Percentiles rank a stretch among this genome's conserved stretches.
Evolutionary conservation across 1,140 invertebrate genomes (phyloP).

Genomic region (Cherax quadricarinatus): DNA sequence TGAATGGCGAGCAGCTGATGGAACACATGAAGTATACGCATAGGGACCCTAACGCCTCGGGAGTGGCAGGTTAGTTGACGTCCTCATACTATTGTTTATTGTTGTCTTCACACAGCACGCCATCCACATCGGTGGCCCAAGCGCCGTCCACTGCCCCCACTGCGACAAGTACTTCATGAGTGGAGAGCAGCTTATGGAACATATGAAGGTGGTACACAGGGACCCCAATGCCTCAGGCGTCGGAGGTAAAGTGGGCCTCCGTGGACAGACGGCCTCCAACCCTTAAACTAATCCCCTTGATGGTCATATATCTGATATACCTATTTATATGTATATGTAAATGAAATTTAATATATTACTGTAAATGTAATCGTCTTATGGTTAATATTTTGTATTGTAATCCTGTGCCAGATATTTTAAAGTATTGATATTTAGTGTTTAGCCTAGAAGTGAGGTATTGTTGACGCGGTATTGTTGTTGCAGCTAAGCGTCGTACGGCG

Average conservation of each 20-base stretch:
- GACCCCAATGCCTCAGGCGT: conserved; percentile 90
- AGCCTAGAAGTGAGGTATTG: too few relatives aligned
- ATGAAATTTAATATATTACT: too few relatives aligned
- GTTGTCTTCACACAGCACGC: conserved; percentile 92
- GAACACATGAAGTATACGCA: conserved; percentile 97
- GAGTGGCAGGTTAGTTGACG: conserved; percentile 89
- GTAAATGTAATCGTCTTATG: too few relatives aligned
- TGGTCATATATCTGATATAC: background rate
- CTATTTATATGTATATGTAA: background rate
- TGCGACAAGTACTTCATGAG: conserved; percentile 92
- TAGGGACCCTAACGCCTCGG: conserved; percentile 92
- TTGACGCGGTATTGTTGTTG: conserved; percentile 68
- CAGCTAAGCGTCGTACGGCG: conserved; percentile 93
- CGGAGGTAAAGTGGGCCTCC: conserved; percentile 81
- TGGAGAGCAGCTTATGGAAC: conserved; percentile 93
- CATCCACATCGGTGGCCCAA: conserved; percentile 91
- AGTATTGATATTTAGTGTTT: too few relatives aligned
- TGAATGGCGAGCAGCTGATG: conserved; percentile 92
- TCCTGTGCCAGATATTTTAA: background rate
- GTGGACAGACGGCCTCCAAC: background rate
- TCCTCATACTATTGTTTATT: conserved; percentile 14
- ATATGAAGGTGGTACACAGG: conserved; percentile 96
- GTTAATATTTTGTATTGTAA: background rate
- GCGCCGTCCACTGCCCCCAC: conserved; percentile 86
- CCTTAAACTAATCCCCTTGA: background rate